phyloP scores from a whole-genome alignment of 2,888 invertebrate species.

The Maniola hyperantus region DNA sequence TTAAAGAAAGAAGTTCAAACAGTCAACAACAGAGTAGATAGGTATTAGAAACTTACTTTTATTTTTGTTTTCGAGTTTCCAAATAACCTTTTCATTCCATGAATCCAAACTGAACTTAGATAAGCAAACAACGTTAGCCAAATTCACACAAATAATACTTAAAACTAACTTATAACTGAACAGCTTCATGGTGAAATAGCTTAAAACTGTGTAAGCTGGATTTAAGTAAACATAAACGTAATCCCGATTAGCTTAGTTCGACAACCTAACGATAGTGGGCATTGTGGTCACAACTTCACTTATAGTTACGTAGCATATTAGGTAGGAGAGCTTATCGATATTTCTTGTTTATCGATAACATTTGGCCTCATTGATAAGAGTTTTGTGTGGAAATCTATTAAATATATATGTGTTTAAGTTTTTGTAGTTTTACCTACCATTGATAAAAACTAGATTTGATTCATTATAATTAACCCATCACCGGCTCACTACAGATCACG shows the following conservation, averaged over 20 bases:
- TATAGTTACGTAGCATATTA: conserved; percentile 3
- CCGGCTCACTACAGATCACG: no score
- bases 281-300: conserved; percentile 1
- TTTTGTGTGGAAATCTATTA: no score
- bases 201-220: neutral
- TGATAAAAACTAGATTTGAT: no score
- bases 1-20: no score
- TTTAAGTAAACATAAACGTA: neutral
- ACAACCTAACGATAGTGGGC: conserved; percentile 7
- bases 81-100: conserved; percentile 44
- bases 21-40: no score
- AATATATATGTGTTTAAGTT: no score
- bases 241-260: conserved; percentile 4
- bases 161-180: conserved; percentile 6
- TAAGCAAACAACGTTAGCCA: conserved; percentile 25
- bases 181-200: neutral
- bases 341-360: neutral
- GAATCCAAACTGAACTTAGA: conserved; percentile 40
- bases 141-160: conserved; percentile 20
- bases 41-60: conserved; percentile 61
- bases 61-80: conserved; percentile 67
- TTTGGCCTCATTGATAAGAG: neutral
- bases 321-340: conserved; percentile 6
- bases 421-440: no score
- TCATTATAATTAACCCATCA: no score